Percentiles rank a stretch among this genome's conserved stretches.
phyloP scores from a whole-genome alignment of 2,888 invertebrate genomes.

The Spatulosminthurus flaviceps region DNA sequence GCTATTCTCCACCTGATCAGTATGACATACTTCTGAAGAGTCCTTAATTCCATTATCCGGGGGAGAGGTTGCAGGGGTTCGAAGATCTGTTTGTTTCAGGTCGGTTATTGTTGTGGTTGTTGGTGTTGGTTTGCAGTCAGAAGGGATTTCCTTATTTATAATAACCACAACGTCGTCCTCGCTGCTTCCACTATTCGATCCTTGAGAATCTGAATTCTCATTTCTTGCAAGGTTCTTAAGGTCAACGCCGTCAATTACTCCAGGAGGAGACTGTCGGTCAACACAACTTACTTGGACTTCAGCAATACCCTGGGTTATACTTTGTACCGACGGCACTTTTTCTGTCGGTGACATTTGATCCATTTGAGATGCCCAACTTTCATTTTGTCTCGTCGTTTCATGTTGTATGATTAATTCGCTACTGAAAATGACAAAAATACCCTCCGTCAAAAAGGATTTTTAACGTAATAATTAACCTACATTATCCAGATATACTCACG shows the following conservation, averaged over 20 bases:
- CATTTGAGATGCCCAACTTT: slow-evolving; percentile 44
- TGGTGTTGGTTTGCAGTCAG: background rate
- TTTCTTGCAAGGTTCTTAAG: background rate
- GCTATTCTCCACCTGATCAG: background rate
- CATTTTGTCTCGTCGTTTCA: background rate
- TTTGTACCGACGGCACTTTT: slow-evolving; percentile 23
- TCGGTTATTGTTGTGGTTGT: too few species aligned
- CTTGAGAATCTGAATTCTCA: background rate
- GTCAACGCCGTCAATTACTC: background rate
- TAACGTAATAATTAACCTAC: background rate
- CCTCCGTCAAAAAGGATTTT: background rate
- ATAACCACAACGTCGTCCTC: background rate
- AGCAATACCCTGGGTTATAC: background rate
- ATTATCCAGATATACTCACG: slow-evolving; percentile 10
- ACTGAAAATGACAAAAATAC: background rate
- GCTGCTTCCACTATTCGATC: background rate
- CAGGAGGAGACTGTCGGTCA: background rate
- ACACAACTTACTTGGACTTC: background rate
- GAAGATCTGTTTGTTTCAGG: background rate
- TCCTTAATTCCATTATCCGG: background rate
- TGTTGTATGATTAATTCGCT: slow-evolving; percentile 5
- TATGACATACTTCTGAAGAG: background rate
- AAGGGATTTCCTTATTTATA: background rate
- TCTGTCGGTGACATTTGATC: slow-evolving; percentile 46
- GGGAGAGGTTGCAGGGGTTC: background rate